A percentile compares a stretch with the other conserved stretches of the same genome.
phyloP scores from a whole-genome alignment of 2,888 invertebrate species.

The Cybosia mesomella region DNA sequence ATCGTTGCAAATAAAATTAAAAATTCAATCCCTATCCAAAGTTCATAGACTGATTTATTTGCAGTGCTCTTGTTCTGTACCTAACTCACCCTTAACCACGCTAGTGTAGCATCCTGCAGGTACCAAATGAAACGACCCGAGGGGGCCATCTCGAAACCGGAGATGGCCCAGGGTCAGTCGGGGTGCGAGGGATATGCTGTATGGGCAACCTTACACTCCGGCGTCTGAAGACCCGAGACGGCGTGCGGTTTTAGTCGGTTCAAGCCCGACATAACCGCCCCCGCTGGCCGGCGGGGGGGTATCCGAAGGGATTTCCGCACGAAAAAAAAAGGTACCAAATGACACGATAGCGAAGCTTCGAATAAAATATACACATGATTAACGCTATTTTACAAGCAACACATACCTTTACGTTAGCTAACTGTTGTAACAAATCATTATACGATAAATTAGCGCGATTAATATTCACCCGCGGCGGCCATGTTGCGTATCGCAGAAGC shows the following conservation, averaged over 20 bases:
- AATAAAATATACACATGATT: conserved; percentile 33
- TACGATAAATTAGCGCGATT: conserved; percentile 71
- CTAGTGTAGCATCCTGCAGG: background rate
- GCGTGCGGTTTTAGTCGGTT: no score
- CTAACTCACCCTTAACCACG: conserved; percentile 24
- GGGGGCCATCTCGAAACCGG: no score
- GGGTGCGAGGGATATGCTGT: no score
- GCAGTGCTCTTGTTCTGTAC: conserved; percentile 25
- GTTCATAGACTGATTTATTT: conserved; percentile 33
- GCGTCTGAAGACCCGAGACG: no score
- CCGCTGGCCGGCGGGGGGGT: no score
- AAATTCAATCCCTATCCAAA: conserved; percentile 19
- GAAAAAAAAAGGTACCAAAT: no score
- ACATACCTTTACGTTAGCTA: conserved; percentile 51
- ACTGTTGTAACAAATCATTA: conserved; percentile 61
- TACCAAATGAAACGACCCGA: background rate
- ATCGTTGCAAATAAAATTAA: no score
- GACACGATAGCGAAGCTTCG: conserved; percentile 25
- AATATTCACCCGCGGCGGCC: conserved; percentile 67
- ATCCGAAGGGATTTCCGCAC: no score
- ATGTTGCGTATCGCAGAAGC: conserved; percentile 76
- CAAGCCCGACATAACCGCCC: no score
- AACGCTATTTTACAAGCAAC: conserved; percentile 47
- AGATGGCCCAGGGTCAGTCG: no score
- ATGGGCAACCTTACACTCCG: no score